These are phyloP conservation scores for Drosophila putrida DNA, from an alignment of 2,888 invertebrate genomes.

Conservation along the genomic window DNA sequence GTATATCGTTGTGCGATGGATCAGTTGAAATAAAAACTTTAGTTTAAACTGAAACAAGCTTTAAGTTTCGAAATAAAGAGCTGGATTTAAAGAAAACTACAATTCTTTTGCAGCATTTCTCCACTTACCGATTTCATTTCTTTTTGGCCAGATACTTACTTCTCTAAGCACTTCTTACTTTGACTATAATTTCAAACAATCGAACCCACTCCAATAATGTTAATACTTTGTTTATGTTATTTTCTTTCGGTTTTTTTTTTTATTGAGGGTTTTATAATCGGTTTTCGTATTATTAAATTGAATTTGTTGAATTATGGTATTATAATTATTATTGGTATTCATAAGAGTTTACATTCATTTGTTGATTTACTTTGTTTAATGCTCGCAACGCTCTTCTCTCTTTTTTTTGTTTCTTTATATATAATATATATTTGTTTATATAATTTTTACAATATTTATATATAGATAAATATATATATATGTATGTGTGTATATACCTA, in stretches of 20 bases:
- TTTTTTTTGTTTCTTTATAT: conserved; percentile 5
- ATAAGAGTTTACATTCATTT: conserved; percentile 60
- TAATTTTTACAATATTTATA: conserved; percentile 53
- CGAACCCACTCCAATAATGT: background rate
- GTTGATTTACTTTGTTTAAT: conserved; percentile 39
- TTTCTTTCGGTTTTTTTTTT: conserved; percentile 1
- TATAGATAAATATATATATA: conserved; percentile 5
- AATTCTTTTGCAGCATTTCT: too few relatives aligned
- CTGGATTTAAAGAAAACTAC: too few relatives aligned
- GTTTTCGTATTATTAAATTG: conserved; percentile 46
- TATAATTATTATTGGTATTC: conserved; percentile 60
- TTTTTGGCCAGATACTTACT: too few relatives aligned
- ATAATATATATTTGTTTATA: conserved; percentile 21
- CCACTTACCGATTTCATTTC: too few relatives aligned
- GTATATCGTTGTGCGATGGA: too few relatives aligned
- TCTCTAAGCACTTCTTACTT: too few relatives aligned
- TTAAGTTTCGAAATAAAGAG: too few relatives aligned
- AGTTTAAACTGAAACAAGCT: too few relatives aligned
- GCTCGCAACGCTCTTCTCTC: conserved; percentile 33
- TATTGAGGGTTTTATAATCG: conserved; percentile 37
- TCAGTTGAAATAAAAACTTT: too few relatives aligned
- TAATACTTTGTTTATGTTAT: background rate
- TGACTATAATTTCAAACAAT: too few relatives aligned
- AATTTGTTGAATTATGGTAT: conserved; percentile 39
- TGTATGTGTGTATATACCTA: conserved; percentile 30